Evolutionary conservation across 2,797 vertebrate species (phyloP).

Genomic region (Melopsittacus undulatus): DNA sequence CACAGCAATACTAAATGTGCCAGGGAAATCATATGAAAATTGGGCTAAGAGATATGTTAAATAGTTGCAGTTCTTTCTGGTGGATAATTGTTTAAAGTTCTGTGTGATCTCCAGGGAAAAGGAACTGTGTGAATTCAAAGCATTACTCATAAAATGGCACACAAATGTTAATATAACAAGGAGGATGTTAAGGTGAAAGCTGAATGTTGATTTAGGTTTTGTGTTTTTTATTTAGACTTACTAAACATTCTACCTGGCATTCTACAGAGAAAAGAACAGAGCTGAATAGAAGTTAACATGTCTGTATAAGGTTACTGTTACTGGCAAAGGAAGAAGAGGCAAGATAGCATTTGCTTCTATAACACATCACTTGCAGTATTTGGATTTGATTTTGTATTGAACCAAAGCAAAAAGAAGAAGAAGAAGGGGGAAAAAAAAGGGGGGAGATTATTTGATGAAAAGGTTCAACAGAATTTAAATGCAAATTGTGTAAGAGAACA

Average conservation of each 20-base stretch:
- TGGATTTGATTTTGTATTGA: neutral
- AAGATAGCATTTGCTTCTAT: neutral
- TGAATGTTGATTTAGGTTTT: neutral
- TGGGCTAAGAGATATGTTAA: neutral
- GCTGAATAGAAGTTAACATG: neutral
- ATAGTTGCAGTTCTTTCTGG: neutral
- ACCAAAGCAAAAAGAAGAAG: neutral
- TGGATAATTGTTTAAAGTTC: conserved; percentile 10
- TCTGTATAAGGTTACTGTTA: neutral
- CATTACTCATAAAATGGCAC: neutral
- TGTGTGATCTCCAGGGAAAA: neutral
- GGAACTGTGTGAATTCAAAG: neutral
- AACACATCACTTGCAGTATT: neutral
- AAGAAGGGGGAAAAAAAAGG: neutral
- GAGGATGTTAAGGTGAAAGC: neutral
- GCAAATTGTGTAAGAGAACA: neutral
- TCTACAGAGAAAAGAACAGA: neutral
- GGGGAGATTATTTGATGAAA: neutral
- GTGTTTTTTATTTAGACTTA: neutral
- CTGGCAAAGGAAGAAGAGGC: neutral
- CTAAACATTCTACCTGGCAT: neutral
- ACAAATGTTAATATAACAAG: neutral
- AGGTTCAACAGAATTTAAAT: neutral
- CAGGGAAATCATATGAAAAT: conserved; percentile 4
- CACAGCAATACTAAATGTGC: neutral